These are phyloP conservation scores for human (Homo sapiens) DNA, from an alignment of 2,113 vertebrate species.

Conservation along the genomic window DNA sequence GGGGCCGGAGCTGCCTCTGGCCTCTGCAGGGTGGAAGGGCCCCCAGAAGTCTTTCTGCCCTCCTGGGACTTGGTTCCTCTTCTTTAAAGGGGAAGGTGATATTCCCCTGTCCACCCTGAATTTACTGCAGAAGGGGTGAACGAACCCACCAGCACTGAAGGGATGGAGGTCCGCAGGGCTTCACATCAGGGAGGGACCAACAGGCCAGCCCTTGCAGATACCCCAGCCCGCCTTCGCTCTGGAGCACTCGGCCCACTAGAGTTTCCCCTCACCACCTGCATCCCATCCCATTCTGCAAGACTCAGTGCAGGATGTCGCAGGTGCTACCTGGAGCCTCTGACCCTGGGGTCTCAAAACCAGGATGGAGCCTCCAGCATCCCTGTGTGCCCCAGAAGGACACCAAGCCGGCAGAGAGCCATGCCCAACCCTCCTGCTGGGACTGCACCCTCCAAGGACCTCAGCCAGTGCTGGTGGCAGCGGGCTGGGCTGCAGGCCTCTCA, in stretches of 20 bases:
- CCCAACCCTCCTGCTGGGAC: fast-evolving
- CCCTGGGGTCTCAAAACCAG: neutral
- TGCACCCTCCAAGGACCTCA: fast-evolving
- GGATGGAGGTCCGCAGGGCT: fast-evolving
- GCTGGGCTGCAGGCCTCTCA: neutral
- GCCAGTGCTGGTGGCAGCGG: fast-evolving
- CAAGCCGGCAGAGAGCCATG: fast-evolving
- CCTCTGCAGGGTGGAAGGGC: fast-evolving
- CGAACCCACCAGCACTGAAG: fast-evolving
- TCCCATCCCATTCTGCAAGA: fast-evolving
- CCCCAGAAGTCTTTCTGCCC: neutral
- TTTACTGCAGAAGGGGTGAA: fast-evolving
- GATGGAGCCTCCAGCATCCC: neutral
- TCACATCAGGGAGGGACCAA: neutral
- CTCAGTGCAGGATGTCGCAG: neutral
- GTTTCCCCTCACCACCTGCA: too few species aligned
- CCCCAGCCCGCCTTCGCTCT: neutral
- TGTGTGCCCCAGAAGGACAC: neutral
- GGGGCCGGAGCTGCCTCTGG: neutral
- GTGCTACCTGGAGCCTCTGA: neutral
- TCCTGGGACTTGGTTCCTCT: neutral
- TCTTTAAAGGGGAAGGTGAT: fast-evolving
- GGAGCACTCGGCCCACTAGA: neutral
- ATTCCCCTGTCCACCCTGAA: neutral
- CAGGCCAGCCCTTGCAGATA: neutral